Evolutionary conservation across 2,113 vertebrate species (phyloP).

Genomic region (Apteryx owenii): DNA sequence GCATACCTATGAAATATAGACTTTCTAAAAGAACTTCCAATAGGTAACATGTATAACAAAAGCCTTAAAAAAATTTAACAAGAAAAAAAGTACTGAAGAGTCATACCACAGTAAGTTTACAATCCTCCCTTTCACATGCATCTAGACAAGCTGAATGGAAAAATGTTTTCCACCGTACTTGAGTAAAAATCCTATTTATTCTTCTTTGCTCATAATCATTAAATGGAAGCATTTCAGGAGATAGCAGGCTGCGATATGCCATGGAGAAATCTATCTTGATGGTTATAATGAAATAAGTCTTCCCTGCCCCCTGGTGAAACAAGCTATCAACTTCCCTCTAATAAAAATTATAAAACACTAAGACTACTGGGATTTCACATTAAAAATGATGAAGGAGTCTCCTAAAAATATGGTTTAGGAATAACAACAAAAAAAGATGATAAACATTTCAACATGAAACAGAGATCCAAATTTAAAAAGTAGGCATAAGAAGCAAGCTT

Average conservation of each 20-base stretch:
- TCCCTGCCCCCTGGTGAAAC: neutral
- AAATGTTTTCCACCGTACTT: neutral
- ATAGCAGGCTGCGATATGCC: neutral
- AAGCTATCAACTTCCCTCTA: neutral
- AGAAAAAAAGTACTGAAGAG: neutral
- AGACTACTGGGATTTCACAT: neutral
- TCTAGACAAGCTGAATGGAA: neutral
- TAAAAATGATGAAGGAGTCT: neutral
- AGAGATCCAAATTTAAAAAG: fast-evolving
- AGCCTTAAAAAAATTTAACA: slow-evolving; percentile 1
- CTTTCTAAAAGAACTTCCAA: neutral
- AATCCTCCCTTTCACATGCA: neutral
- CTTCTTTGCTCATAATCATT: neutral
- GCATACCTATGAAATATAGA: slow-evolving; percentile 1
- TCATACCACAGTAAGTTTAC: neutral
- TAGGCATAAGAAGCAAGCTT: neutral
- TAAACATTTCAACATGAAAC: neutral
- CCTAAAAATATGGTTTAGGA: neutral
- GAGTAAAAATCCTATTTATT: neutral
- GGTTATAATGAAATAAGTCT: neutral
- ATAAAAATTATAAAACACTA: neutral
- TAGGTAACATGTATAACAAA: neutral
- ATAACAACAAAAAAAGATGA: neutral
- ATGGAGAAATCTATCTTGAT: neutral
- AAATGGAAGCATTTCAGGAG: neutral